These are phyloP conservation scores for Bufo gargarizans DNA, from an alignment of 2,113 vertebrate species.

Conservation along the genomic window DNA sequence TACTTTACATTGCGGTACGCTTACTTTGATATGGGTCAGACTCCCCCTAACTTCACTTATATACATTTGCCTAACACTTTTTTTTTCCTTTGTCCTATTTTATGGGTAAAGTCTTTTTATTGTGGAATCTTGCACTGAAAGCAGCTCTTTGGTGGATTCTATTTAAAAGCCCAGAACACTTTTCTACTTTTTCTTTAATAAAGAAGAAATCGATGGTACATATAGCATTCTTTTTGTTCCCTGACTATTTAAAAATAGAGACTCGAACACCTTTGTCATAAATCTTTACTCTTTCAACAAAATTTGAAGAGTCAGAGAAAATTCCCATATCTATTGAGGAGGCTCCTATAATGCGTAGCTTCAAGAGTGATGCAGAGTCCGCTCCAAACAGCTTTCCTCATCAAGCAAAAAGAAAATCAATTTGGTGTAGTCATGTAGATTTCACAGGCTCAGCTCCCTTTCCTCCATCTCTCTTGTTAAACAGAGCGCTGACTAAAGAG, in stretches of 20 bases:
- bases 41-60: too few species aligned
- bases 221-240: neutral
- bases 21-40: too few species aligned
- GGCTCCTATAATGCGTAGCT: conserved; percentile 21
- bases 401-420: conserved; percentile 56
- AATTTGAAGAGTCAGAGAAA: conserved; percentile 1
- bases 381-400: conserved; percentile 26
- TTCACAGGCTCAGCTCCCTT: conserved; percentile 56
- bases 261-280: neutral
- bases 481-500: conserved; percentile 58
- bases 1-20: too few species aligned
- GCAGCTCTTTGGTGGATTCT: neutral
- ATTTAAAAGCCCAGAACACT: neutral
- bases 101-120: neutral
- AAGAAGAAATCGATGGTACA: neutral
- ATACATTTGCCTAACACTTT: neutral
- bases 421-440: conserved; percentile 58
- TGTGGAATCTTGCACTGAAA: neutral
- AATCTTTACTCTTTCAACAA: neutral
- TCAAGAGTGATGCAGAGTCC: conserved; percentile 27
- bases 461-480: conserved; percentile 57
- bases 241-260: neutral
- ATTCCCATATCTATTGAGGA: conserved; percentile 14
- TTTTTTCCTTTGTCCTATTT: too few species aligned
- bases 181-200: neutral